Evolutionary conservation across 2,797 vertebrate genomes (phyloP).

Genomic region (Coregonus ussuriensis): DNA sequence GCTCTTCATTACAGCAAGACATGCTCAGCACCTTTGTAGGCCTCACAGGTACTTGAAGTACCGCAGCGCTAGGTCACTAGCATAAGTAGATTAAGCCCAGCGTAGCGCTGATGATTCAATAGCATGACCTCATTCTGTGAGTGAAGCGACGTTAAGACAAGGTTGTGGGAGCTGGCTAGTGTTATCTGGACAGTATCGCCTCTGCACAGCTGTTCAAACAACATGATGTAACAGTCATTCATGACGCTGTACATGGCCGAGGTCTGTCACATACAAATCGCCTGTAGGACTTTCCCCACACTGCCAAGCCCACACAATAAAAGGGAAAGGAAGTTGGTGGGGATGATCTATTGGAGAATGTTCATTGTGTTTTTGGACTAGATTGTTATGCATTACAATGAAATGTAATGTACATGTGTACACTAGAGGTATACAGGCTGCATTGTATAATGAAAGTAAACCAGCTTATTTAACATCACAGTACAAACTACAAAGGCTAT

Average conservation of each 20-base stretch:
- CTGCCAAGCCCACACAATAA: too few relatives aligned
- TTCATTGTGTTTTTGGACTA: too few relatives aligned
- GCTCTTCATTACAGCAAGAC: background rate
- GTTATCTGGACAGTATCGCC: conserved; percentile 48
- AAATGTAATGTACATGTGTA: too few relatives aligned
- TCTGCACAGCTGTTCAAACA: conserved; percentile 66
- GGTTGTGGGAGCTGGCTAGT: conserved; percentile 40
- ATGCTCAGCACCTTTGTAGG: background rate
- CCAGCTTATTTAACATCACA: background rate
- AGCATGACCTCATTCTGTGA: background rate
- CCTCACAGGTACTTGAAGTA: background rate
- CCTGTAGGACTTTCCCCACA: background rate
- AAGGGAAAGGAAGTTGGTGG: too few relatives aligned
- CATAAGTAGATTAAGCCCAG: background rate
- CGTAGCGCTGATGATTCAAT: background rate
- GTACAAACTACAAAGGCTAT: background rate
- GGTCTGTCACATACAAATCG: conserved; percentile 3
- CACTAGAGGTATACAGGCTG: too few relatives aligned
- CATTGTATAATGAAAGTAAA: background rate
- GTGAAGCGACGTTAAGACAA: background rate
- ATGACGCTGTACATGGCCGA: background rate
- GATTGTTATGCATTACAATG: too few relatives aligned
- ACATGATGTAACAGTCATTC: conserved; percentile 34
- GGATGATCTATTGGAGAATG: too few relatives aligned
- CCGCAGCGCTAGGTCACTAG: background rate